Evolutionary conservation across 2,797 vertebrate species (phyloP).

Genomic region (Lithobates sylvaticus): DNA sequence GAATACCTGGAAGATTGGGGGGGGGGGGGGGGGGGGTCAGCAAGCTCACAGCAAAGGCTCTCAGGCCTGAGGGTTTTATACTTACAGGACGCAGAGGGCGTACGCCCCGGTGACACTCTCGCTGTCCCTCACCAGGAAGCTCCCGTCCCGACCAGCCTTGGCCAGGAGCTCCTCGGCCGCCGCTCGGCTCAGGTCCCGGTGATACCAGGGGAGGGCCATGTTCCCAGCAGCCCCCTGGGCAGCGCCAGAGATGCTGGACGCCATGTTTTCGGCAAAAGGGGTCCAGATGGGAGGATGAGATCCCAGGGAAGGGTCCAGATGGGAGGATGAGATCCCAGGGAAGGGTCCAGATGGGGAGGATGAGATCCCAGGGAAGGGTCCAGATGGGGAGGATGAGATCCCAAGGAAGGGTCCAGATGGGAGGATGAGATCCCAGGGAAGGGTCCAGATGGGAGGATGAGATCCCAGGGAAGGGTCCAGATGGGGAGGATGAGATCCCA

Average conservation of each 20-base stretch:
- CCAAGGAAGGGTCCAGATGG: not conserved
- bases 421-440: too few species aligned
- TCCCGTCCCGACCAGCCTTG: slow-evolving; percentile 90
- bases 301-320: too few species aligned
- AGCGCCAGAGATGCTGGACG: slow-evolving; percentile 73
- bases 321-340: too few species aligned
- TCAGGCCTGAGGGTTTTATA: slow-evolving; percentile 49
- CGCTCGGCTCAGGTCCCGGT: slow-evolving; percentile 93
- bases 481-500: too few species aligned
- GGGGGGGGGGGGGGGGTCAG: too few species aligned
- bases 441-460: too few species aligned
- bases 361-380: not conserved
- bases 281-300: too few species aligned
- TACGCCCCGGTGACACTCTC: slow-evolving; percentile 94
- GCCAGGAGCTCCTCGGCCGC: slow-evolving; percentile 93
- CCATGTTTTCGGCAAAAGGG: slow-evolving; percentile 1
- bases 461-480: too few species aligned
- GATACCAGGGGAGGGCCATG: slow-evolving; percentile 88
- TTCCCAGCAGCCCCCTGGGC: slow-evolving; percentile 73
- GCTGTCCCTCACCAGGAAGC: slow-evolving; percentile 96
- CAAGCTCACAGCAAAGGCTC: too few species aligned
- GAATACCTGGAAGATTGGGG: too few species aligned
- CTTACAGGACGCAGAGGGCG: slow-evolving; percentile 93
- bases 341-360: too few species aligned
- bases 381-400: too few species aligned